A percentile compares a stretch with the other conserved stretches of the same genome.
phyloP scores from a whole-genome alignment of 2,888 invertebrate species.

The Agrilus mali region DNA sequence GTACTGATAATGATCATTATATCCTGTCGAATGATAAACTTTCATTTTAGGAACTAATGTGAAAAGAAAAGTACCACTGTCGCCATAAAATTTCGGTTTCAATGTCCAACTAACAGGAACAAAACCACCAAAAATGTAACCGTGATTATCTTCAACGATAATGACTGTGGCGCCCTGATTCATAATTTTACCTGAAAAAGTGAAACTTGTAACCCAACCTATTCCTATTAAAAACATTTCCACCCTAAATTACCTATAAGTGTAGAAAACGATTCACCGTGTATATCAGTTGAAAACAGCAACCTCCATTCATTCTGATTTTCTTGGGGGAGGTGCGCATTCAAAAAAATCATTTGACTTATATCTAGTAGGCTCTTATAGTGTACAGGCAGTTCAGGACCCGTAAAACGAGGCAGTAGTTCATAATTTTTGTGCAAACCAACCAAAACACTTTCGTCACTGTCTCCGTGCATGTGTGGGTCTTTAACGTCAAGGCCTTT shows the following conservation, averaged over 20 bases:
- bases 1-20: slow-evolving; percentile 86
- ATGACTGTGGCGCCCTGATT: slow-evolving; percentile 74
- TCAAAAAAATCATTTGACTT: slow-evolving; percentile 68
- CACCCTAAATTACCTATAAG: slow-evolving; percentile 41
- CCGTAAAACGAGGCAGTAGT: slow-evolving; percentile 41
- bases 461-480: slow-evolving; percentile 7
- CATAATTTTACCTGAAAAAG: slow-evolving; percentile 49
- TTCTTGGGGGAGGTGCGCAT: slow-evolving; percentile 63
- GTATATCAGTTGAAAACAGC: slow-evolving; percentile 72
- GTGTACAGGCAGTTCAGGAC: slow-evolving; percentile 59
- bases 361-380: slow-evolving; percentile 65
- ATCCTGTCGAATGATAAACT: slow-evolving; percentile 64
- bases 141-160: slow-evolving; percentile 68
- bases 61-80: slow-evolving; percentile 71
- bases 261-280: slow-evolving; percentile 85
- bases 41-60: slow-evolving; percentile 69
- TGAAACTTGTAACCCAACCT: slow-evolving; percentile 2
- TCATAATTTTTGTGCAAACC: slow-evolving; percentile 36
- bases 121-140: slow-evolving; percentile 83
- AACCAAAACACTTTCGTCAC: slow-evolving; percentile 20
- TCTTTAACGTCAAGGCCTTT: slow-evolving; percentile 38
- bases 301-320: slow-evolving; percentile 74
- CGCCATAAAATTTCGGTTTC: slow-evolving; percentile 64
- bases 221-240: background rate
- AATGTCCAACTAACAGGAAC: slow-evolving; percentile 67